Evolutionary conservation across 1,140 invertebrate species (phyloP), one percentile per base, ranked within the genome.

Genomic region (Pantala flavescens): DNA sequence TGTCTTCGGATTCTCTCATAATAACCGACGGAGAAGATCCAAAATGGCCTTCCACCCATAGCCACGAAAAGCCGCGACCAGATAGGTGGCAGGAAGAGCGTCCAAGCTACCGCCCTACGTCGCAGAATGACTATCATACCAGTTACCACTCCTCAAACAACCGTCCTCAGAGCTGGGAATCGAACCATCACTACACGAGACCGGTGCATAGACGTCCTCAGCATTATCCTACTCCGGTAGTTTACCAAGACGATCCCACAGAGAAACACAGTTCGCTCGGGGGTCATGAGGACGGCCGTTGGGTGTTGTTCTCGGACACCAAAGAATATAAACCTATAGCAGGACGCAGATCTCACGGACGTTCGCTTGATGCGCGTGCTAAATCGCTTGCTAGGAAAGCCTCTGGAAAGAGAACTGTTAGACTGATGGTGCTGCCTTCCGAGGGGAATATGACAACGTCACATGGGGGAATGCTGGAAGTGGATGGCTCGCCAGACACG

Each of bases 271-370:
- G n/a, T 3, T 3, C n/a, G 1, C 10, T 19, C 23, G 71, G 28
- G 16, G 83, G 84, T 0, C 85, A 85, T 76, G 88, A 89, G 0
- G 88, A 91, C 75, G 91, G 91, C 0, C 87, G 91, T 74, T 93
- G 91, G 91, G 86, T 93, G 1, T 82, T 93, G 0, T 79, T 93
- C 9, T 91, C 91, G 0, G 91, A 90, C 0, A 92, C 90, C 12
- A 90, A 90, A 81, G 91, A 90, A 12, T 92, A 91, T 72, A 83
- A 84, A 86, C 80, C 79, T 81, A 78, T 78, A 81, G 71, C 74
- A 78, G 11, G 73, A 77, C 0, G 24, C 81, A 24, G 77, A 82
- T 7, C 78, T 82, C 73, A 79, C 83, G 77, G 81, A 81, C 23
- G 82, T 82, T 9, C 83, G 80, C 78, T 80, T 71, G 23, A 36